These are phyloP conservation scores for Cephus pulcher DNA, from an alignment of 2,888 invertebrate species.

Conservation along the genomic window DNA sequence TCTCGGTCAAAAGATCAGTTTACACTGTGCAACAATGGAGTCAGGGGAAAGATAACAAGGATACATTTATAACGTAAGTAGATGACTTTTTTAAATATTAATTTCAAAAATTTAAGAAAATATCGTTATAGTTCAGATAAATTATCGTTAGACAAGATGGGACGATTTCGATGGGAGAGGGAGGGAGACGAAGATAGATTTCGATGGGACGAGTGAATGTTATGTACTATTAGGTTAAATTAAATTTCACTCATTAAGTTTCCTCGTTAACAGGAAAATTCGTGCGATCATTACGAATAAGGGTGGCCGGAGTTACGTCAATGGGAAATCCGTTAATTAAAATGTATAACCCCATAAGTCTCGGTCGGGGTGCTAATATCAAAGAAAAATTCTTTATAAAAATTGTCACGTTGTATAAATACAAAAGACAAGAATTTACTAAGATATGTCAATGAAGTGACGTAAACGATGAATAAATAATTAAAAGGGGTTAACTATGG, in stretches of 20 bases:
- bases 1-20: background rate
- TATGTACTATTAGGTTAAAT: background rate
- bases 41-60: background rate
- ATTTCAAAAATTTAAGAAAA: background rate
- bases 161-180: background rate
- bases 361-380: background rate
- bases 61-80: background rate
- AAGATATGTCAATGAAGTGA: background rate
- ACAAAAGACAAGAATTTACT: background rate
- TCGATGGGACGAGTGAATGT: background rate
- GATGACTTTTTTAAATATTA: background rate
- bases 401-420: too few species aligned
- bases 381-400: background rate
- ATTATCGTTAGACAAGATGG: background rate
- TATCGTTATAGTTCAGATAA: background rate
- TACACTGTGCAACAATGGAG: background rate
- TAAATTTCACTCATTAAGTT: background rate
- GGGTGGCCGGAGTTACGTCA: background rate
- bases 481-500: background rate
- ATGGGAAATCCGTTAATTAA: background rate
- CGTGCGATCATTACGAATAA: background rate
- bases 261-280: background rate
- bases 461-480: background rate
- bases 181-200: background rate
- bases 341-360: slow-evolving; percentile 2